phyloP scores from a whole-genome alignment of 2,113 vertebrate species.

The Rattus rattus region DNA sequence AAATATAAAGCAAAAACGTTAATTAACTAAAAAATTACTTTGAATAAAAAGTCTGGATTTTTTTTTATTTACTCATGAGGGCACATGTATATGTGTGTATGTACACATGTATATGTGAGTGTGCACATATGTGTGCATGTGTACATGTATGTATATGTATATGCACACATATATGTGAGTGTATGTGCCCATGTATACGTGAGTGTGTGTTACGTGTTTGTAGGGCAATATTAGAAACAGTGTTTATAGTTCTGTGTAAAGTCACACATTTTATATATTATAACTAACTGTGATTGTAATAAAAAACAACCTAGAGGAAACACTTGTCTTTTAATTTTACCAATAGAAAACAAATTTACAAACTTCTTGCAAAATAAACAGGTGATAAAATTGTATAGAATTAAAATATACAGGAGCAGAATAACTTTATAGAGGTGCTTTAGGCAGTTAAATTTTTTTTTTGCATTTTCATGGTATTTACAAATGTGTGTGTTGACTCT shows the following conservation, averaged over 20 bases:
- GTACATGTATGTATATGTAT: not conserved
- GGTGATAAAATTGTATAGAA: not conserved
- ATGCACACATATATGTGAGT: not conserved
- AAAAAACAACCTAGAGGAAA: not conserved
- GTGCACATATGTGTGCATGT: not conserved
- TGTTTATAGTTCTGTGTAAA: not conserved
- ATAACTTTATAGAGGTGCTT: not conserved
- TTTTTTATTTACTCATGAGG: not conserved
- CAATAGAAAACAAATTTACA: constrained; percentile 15
- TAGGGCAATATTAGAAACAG: not conserved
- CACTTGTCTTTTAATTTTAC: not conserved
- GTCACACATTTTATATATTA: constrained; percentile 19
- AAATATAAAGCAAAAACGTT: not conserved
- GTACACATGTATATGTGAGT: not conserved
- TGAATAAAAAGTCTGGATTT: too few relatives aligned
- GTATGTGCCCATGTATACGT: not conserved
- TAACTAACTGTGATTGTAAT: not conserved
- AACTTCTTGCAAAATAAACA: not conserved
- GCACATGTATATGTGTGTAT: not conserved
- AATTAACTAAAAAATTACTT: not conserved
- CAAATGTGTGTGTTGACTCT: not conserved
- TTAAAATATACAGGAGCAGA: not conserved
- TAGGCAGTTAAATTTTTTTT: not conserved
- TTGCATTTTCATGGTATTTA: not conserved
- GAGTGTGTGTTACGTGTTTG: not conserved